These are phyloP conservation scores for Microctonus hyperodae DNA, from an alignment of 2,888 invertebrate genomes.

Conservation along the genomic window DNA sequence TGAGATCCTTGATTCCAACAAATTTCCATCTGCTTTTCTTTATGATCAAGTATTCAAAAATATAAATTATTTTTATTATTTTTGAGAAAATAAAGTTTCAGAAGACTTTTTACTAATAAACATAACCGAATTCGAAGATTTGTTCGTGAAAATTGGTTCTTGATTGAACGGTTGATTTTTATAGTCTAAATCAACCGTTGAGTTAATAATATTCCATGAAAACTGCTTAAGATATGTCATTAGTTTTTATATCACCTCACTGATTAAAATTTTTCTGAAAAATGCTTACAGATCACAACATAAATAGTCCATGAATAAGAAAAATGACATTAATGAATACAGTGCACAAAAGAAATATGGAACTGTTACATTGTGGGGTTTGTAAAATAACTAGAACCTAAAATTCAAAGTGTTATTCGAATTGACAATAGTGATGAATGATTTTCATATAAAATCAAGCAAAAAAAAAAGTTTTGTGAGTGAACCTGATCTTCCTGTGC, in stretches of 20 bases:
- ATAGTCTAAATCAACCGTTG: background rate
- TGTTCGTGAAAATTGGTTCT: background rate
- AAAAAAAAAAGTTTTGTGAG: conserved; percentile 39
- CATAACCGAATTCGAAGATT: background rate
- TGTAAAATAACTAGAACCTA: no score
- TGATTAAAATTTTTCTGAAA: conserved; percentile 37
- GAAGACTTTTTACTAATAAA: background rate
- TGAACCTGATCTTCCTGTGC: conserved; percentile 39
- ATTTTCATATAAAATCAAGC: conserved; percentile 15
- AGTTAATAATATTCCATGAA: conserved; percentile 41
- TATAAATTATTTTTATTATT: background rate
- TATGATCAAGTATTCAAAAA: background rate
- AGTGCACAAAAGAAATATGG: conserved; percentile 14
- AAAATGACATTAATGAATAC: conserved; percentile 34
- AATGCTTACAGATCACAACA: conserved; percentile 58
- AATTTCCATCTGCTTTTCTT: background rate
- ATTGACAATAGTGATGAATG: conserved; percentile 25
- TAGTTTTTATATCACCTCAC: background rate
- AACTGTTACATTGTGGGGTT: no score
- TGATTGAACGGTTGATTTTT: no score
- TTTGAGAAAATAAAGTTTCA: background rate
- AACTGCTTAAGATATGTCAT: conserved; percentile 41
- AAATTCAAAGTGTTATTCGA: no score
- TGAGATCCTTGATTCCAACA: background rate
- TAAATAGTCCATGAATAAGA: conserved; percentile 48